Conservation (phyloP, 2,888 invertebrate genomes). For the Ochropleura leucogaster region DNA sequence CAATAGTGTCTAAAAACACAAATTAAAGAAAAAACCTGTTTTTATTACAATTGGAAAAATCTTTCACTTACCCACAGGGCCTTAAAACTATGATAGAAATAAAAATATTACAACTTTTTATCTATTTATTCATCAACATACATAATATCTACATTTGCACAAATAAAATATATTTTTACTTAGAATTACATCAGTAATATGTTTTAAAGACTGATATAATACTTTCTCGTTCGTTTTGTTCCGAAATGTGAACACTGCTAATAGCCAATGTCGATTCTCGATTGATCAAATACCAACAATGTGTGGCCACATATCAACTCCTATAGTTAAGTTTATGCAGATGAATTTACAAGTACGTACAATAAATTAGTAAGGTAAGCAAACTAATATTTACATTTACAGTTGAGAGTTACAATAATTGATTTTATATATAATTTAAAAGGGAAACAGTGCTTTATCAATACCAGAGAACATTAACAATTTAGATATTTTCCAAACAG, state of each 20-base stretch:
- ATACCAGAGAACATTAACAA: conserved; percentile 66
- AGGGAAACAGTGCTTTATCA: conserved; percentile 62
- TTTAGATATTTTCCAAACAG: conserved; percentile 67
- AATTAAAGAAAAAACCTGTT: not conserved
- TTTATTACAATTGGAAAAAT: not conserved
- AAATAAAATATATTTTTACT: conserved; percentile 86
- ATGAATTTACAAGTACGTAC: conserved; percentile 80
- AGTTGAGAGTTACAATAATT: conserved; percentile 70
- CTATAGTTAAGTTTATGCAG: conserved; percentile 77
- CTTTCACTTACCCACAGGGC: not conserved
- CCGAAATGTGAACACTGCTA: conserved; percentile 76
- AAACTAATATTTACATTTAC: conserved; percentile 90
- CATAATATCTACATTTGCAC: conserved; percentile 91
- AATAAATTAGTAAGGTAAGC: conserved; percentile 87
- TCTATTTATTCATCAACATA: conserved; percentile 91
- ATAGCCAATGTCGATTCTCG: conserved; percentile 63
- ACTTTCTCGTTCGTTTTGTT: conserved; percentile 81
- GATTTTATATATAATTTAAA: conserved; percentile 55
- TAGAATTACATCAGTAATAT: conserved; percentile 85
- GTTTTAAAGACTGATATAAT: conserved; percentile 84
- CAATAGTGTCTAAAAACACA: not conserved
- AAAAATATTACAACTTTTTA: conserved; percentile 78
- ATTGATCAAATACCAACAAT: conserved; percentile 65
- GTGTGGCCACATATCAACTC: conserved; percentile 82
- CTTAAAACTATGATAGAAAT: conserved; percentile 11